phyloP scores from a whole-genome alignment of 2,888 invertebrate genomes.

The Philonicus albiceps region DNA sequence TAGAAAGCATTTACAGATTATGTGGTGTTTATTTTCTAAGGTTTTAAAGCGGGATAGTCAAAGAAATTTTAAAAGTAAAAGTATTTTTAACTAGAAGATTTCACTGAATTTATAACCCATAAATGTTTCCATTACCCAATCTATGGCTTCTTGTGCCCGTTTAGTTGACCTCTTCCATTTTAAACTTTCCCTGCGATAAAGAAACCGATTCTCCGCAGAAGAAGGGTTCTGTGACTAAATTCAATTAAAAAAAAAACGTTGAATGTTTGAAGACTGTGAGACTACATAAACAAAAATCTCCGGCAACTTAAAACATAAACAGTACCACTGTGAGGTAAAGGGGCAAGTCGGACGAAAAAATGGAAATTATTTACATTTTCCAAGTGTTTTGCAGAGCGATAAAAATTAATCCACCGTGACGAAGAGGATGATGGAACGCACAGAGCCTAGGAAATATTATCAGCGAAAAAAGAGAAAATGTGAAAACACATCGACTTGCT shows the following conservation, averaged over 20 bases:
- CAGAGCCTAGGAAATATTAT: background rate
- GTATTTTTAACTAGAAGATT: background rate
- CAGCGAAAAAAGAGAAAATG: background rate
- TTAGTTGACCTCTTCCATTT: background rate
- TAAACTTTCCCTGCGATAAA: background rate
- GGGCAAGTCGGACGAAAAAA: background rate
- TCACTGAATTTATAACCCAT: background rate
- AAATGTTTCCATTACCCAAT: background rate
- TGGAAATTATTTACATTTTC: background rate
- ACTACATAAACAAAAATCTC: background rate
- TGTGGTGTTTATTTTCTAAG: background rate
- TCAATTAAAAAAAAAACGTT: background rate
- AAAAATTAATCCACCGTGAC: background rate
- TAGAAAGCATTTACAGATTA: background rate
- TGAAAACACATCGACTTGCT: background rate
- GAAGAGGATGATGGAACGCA: background rate
- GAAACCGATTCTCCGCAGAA: background rate
- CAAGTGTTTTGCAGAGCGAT: background rate
- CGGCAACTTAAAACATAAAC: background rate
- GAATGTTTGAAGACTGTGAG: background rate
- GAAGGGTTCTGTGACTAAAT: background rate
- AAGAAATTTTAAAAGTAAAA: background rate
- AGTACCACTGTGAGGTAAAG: background rate
- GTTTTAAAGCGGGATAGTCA: background rate
- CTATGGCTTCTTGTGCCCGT: background rate